These are phyloP conservation scores for Erebia ligea DNA, from an alignment of 2,888 invertebrate genomes.

Conservation along the genomic window DNA sequence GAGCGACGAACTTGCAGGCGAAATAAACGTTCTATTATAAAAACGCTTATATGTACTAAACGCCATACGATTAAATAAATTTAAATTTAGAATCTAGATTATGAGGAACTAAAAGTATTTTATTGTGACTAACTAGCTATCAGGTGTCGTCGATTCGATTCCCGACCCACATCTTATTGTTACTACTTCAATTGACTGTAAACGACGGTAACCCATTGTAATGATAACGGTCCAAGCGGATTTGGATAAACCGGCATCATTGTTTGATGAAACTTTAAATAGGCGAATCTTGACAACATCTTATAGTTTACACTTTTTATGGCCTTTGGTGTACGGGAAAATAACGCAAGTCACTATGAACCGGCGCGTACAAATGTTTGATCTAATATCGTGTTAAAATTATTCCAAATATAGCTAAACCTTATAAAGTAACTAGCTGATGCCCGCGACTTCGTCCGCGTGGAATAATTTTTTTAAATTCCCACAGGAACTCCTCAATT, in stretches of 20 bases:
- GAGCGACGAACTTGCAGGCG: too few relatives aligned
- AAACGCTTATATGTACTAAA: too few relatives aligned
- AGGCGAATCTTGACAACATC: constrained; percentile 29
- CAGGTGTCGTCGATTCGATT: constrained; percentile 56
- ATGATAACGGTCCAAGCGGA: constrained; percentile 64
- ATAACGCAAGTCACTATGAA: constrained; percentile 7
- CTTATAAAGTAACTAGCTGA: constrained; percentile 2
- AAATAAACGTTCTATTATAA: too few relatives aligned
- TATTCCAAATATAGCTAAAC: constrained; percentile 12
- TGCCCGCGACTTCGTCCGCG: too few relatives aligned
- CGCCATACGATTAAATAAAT: too few relatives aligned
- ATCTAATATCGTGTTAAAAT: constrained; percentile 8
- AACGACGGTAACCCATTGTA: constrained; percentile 68
- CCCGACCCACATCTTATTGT: constrained; percentile 74
- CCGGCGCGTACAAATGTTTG: constrained; percentile 8
- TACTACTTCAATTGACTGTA: constrained; percentile 45
- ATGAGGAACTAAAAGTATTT: constrained; percentile 45
- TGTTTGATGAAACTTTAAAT: constrained; percentile 47
- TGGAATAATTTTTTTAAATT: too few relatives aligned
- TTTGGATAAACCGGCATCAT: constrained; percentile 56
- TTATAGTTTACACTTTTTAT: constrained; percentile 4
- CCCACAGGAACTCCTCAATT: too few relatives aligned
- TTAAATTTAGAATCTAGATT: too few relatives aligned
- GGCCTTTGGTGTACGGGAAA: background rate
- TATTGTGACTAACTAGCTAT: constrained; percentile 45